Evolutionary conservation across 2,797 vertebrate species (phyloP), one percentile per base, ranked within the genome.

Genomic region (Lagothrix lagotricha): DNA sequence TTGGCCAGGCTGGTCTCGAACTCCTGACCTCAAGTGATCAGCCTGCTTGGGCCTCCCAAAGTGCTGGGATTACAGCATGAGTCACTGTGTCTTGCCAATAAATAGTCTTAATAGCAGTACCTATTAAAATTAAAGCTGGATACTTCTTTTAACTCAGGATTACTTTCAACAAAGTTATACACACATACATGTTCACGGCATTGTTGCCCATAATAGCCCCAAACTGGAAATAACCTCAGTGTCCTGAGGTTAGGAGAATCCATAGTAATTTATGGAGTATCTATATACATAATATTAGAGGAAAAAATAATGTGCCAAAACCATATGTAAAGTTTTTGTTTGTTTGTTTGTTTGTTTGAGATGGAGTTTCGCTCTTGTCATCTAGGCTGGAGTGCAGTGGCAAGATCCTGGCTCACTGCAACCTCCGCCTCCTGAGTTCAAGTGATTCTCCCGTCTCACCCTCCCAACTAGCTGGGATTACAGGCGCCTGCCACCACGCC

Each of bases 141-240:
- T 8, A 77, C 89, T 89, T 76, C 57, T 85, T 91, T 95, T 17
- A 76, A 46, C 13, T 72, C 50, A 92, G 17, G 15, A n/a, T 88
- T 76, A 76, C 36, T 67, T 36, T 19, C 67, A 17, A 24, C 28
- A 80, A 46, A 91, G 75, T 76, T 80, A 87, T 12, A 83, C 2
- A 58, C 15, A 36, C 22, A 3, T 81, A 48, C 57, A 54, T 73
- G 14, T 92, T 90, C 79, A 30, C 46, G 72, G 17, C 54, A 61
- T 54, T 61, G 7, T 81, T 84, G 64, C 58, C 48, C 58, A 28
- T 20, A 67, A 39, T 41, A 75, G 9, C 24, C 36, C 30, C 30
- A 80, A 88, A 26, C 0, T 19, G 30, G 20, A 88, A 91, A 88
- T 67, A 7, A 64, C 50, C 50, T 94, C 79, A 76, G 75, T 77